phyloP scores from a whole-genome alignment of 2,888 invertebrate species.

The Cartodere bifasciata region DNA sequence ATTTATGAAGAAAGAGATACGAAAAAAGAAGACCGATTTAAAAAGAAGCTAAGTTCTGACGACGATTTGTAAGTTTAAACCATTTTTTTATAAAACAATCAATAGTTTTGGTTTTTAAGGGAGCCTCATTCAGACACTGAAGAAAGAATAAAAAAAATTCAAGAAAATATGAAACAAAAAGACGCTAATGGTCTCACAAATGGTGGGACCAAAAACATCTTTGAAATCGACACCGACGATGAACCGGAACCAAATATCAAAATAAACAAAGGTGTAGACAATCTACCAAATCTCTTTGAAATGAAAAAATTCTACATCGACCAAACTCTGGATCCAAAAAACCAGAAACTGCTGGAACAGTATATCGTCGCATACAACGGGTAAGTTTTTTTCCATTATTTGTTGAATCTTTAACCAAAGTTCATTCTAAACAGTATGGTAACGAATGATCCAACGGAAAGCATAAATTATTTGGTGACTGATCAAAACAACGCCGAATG shows the following conservation, averaged over 20 bases:
- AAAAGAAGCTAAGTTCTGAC: background rate
- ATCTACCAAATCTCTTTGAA: slow-evolving; percentile 38
- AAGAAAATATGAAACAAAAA: slow-evolving; percentile 12
- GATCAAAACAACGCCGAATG: slow-evolving; percentile 20
- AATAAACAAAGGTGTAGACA: slow-evolving; percentile 13
- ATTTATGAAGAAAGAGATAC: slow-evolving; percentile 30
- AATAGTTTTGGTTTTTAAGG: slow-evolving; percentile 8
- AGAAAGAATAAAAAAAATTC: slow-evolving; percentile 45
- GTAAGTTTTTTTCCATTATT: slow-evolving; percentile 29
- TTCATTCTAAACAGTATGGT: slow-evolving; percentile 17
- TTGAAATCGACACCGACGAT: background rate
- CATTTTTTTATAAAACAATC: background rate
- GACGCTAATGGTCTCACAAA: slow-evolving; percentile 10
- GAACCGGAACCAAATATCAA: too few species aligned
- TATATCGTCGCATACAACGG: slow-evolving; percentile 54
- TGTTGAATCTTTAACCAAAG: slow-evolving; percentile 4
- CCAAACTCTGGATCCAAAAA: slow-evolving; percentile 28
- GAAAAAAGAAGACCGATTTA: slow-evolving; percentile 11
- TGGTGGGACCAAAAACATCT: slow-evolving; percentile 7
- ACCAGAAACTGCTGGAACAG: slow-evolving; percentile 30
- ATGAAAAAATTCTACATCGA: slow-evolving; percentile 39
- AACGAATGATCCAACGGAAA: slow-evolving; percentile 23
- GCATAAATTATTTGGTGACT: slow-evolving; percentile 25
- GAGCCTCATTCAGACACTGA: slow-evolving; percentile 43
- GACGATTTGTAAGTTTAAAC: background rate